A percentile compares a stretch with the other conserved stretches of the same genome.
Conservation (phyloP, 2,797 vertebrate genomes). For the Dermochelys coriacea region DNA sequence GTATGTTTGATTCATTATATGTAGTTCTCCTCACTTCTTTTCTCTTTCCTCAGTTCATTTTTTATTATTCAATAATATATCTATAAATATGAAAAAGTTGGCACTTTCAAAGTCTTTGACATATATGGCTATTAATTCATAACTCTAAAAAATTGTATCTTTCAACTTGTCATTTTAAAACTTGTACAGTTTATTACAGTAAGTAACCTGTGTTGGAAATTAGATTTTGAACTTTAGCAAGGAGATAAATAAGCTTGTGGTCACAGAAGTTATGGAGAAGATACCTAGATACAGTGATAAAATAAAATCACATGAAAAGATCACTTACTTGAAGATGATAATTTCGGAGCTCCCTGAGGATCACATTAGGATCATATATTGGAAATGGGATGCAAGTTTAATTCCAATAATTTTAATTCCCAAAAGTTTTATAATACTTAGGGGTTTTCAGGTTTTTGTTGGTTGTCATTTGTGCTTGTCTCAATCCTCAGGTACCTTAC, state of each 20-base stretch:
- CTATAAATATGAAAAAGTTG: slow-evolving; percentile 88
- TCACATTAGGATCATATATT: slow-evolving; percentile 58
- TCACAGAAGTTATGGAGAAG: slow-evolving; percentile 77
- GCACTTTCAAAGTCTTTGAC: slow-evolving; percentile 86
- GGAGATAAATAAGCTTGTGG: slow-evolving; percentile 84
- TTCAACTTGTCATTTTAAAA: slow-evolving; percentile 86
- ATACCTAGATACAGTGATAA: slow-evolving; percentile 76
- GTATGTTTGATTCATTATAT: slow-evolving; percentile 91
- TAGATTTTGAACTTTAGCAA: slow-evolving; percentile 85
- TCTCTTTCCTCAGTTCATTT: slow-evolving; percentile 84
- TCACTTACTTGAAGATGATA: slow-evolving; percentile 73
- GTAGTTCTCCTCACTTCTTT: slow-evolving; percentile 84
- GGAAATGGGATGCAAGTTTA: slow-evolving; percentile 61
- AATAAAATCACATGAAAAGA: slow-evolving; percentile 78
- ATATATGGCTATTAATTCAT: slow-evolving; percentile 86
- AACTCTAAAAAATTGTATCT: slow-evolving; percentile 86
- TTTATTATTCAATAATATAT: slow-evolving; percentile 89
- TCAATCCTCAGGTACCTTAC: slow-evolving; percentile 12
- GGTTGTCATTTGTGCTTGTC: slow-evolving; percentile 8
- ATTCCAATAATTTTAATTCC: slow-evolving; percentile 64
- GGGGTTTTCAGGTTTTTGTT: background rate
- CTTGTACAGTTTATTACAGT: slow-evolving; percentile 84
- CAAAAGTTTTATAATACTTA: slow-evolving; percentile 52
- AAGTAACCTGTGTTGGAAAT: slow-evolving; percentile 87
- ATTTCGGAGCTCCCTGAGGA: slow-evolving; percentile 73